Base-by-base conservation (phyloP, 2,113 vertebrate species). In the Miniopterus natalensis region DNA sequence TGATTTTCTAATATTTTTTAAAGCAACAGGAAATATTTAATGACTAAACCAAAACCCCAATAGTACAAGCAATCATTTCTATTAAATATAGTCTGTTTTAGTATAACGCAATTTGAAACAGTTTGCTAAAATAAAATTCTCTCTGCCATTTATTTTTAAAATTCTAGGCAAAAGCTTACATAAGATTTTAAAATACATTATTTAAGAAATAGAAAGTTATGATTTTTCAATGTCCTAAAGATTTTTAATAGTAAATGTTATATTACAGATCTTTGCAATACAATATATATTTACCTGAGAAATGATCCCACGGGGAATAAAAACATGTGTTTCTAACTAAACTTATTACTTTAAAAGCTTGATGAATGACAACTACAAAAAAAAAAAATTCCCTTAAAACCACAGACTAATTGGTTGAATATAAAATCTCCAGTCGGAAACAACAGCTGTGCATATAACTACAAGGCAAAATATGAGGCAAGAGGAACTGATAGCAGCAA, bases 301-400 rank as follows among this genome's bases (percentile, higher is more conserved):
- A 78, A 84, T 95, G 92, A 94, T 90, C 23, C 77, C 77, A 85
- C 0, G 12, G 84, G 92, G 73, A 92, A 78, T 88, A 88, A 68
- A 77, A 96, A 94, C 97, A 97, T 97, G 18, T 97, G 96, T 96
- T 96, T 97, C 81, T 83, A 93, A 96, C 90, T 97, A 95, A 79
- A 92, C 59, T 78, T 94, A 95, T 83, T 96, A 90, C 25, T 68
- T 92, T 96, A 79, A 66, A 95, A 74, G 13, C 27, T 92, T 95
- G 79, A 88, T 3, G 23, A 97, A 91, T 96, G 91, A 92, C 81
- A 96, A 85, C 40, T 70, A 83, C 55, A 20, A 49, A 84, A 84
- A 63, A 63, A 66, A 66, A 96, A 95, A 95, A 95, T 71, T 0
- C 40, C 51, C 61, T 83, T 89, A 77, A 96, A 95, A 85, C 42